A percentile compares a stretch with the other conserved stretches of the same genome.
These are phyloP conservation scores for Drosophila quinaria DNA, from an alignment of 2,888 invertebrate species.

Conservation along the genomic window DNA sequence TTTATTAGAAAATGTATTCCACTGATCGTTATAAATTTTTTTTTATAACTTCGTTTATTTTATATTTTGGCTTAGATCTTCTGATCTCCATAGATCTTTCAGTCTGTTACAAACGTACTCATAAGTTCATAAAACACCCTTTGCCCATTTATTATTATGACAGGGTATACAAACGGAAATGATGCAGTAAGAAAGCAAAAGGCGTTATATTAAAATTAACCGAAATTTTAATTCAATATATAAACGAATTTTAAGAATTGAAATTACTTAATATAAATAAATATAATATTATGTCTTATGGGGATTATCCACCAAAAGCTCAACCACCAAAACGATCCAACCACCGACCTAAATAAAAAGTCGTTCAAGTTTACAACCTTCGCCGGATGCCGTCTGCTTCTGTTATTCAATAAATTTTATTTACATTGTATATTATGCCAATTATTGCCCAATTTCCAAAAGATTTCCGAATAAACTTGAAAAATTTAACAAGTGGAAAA, in stretches of 20 bases:
- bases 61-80: no score
- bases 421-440: slow-evolving; percentile 61
- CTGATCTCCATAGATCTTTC: not conserved
- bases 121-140: no score
- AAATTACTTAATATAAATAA: not conserved
- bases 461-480: slow-evolving; percentile 49
- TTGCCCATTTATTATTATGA: not conserved
- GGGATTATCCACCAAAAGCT: not conserved
- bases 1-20: no score
- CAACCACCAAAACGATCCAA: not conserved
- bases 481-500: slow-evolving; percentile 29
- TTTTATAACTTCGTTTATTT: no score
- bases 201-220: slow-evolving; percentile 9
- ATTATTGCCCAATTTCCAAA: slow-evolving; percentile 67
- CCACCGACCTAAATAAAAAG: slow-evolving; percentile 58
- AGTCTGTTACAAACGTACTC: no score
- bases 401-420: slow-evolving; percentile 37
- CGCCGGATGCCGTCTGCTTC: slow-evolving; percentile 42
- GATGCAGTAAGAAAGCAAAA: slow-evolving; percentile 49
- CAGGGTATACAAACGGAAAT: slow-evolving; percentile 48
- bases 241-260: slow-evolving; percentile 18
- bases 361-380: slow-evolving; percentile 72
- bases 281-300: slow-evolving; percentile 1
- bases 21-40: no score
- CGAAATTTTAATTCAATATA: slow-evolving; percentile 23